Evolutionary conservation across 2,113 vertebrate species (phyloP).

Genomic region (Leptobrachium ailaonicum): DNA sequence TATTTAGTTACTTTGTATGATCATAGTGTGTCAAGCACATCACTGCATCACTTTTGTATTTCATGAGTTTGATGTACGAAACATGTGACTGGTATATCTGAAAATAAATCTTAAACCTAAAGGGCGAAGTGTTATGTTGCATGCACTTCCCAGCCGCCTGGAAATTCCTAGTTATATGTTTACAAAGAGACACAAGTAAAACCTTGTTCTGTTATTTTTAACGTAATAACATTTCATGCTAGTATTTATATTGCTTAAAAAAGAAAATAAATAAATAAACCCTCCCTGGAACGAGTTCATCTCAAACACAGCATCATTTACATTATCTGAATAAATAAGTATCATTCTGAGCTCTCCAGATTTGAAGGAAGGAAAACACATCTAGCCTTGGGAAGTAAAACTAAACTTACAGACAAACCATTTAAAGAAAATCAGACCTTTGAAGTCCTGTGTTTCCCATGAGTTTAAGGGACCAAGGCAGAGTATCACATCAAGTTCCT

Average conservation of each 20-base stretch:
- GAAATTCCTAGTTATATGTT: too few relatives aligned
- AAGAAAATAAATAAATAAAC: background rate
- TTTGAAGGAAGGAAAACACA: background rate
- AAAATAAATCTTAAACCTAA: too few relatives aligned
- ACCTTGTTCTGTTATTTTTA: too few relatives aligned
- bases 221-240: background rate
- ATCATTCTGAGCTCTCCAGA: background rate
- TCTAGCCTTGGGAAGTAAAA: background rate
- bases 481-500: background rate
- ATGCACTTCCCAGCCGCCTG: too few relatives aligned
- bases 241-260: background rate
- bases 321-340: background rate
- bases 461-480: background rate
- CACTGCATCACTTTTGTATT: too few relatives aligned
- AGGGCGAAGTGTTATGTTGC: too few relatives aligned
- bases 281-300: background rate
- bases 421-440: background rate
- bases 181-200: too few relatives aligned
- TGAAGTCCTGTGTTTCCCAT: background rate
- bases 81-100: too few relatives aligned
- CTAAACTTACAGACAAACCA: background rate
- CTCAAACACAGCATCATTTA: background rate
- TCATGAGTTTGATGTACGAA: too few relatives aligned
- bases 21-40: too few relatives aligned
- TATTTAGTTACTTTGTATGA: too few relatives aligned